These are phyloP conservation scores for Molorchus minor DNA, from an alignment of 2,888 invertebrate genomes.

Conservation along the genomic window DNA sequence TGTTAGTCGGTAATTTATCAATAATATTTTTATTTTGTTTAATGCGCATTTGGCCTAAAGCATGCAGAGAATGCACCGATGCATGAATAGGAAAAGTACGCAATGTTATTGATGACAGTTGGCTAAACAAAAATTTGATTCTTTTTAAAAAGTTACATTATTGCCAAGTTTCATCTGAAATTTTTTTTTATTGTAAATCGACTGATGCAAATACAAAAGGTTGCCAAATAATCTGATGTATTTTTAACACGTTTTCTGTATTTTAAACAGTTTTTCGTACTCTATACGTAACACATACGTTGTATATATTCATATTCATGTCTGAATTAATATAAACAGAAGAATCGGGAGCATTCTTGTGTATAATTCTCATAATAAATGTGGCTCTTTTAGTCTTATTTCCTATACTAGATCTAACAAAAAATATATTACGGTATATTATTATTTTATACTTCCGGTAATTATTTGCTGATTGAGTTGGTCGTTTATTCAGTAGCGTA, in stretches of 20 bases:
- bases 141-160: background rate
- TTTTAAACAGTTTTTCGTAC: conserved; percentile 24
- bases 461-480: too few relatives aligned
- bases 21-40: background rate
- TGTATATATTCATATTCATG: background rate
- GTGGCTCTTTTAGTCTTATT: too few relatives aligned
- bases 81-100: too few relatives aligned
- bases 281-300: conserved; percentile 4
- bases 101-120: too few relatives aligned
- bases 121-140: background rate
- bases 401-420: too few relatives aligned
- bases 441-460: too few relatives aligned
- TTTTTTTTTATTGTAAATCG: conserved; percentile 9
- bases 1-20: background rate
- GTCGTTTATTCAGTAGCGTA: too few relatives aligned
- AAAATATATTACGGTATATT: too few relatives aligned
- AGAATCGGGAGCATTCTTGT: too few relatives aligned
- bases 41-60: too few relatives aligned
- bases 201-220: conserved; percentile 34
- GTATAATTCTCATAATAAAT: too few relatives aligned
- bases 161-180: conserved; percentile 13
- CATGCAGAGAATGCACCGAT: too few relatives aligned
- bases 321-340: background rate
- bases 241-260: conserved; percentile 39
- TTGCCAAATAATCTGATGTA: conserved; percentile 43